Evolutionary conservation across 2,888 invertebrate genomes (phyloP), one percentile per base, ranked within the genome.

Genomic region (Athetis lepigone): DNA sequence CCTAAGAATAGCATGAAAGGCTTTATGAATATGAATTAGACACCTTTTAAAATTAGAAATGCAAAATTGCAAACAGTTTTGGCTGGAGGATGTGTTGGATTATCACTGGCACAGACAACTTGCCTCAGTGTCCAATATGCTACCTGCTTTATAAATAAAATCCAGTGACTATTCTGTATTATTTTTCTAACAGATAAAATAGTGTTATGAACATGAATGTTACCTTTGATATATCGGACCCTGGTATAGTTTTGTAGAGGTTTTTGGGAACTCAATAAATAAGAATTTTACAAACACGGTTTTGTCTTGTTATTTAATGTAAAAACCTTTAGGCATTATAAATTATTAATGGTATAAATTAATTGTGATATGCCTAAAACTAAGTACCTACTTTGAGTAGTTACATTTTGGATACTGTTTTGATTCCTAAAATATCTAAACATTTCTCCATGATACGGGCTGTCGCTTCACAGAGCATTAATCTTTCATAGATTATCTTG

Each of bases 321-420:
- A 72, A 47, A 80, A 77, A 75, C 55, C 25, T 58, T 70, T 57
- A 59, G 49, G 63, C 61, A 67, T 60, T 65, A 63, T 63, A 67
- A 60, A 62, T 76, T 49, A 54, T 16, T 63, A 63, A 18, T 63
- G 39, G 54, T 79, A 54, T 77, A 67, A 61, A 75, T 70, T 61
- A 80, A 72, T 60, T 78, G 71, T 80, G 67, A 74, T 76, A 66
- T 70, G 58, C 72, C 61, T 63, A 76, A 64, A 46, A 57, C 52
- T 77, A 64, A 37, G 40, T 40, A 40, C 23, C 54, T 51, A 65
- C 58, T 66, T 62, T 19, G 2, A 57, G 63, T 52, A 61, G 57
- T 95, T 96, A 99, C 98, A 99, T 99, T 92, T 97, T 98, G 36
- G 97, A 96, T 21, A 99, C 97, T 37, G 99, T 97, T 89, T 97